Evolutionary conservation across 2,113 vertebrate species (phyloP).

Genomic region (Aegotheles bennettii): DNA sequence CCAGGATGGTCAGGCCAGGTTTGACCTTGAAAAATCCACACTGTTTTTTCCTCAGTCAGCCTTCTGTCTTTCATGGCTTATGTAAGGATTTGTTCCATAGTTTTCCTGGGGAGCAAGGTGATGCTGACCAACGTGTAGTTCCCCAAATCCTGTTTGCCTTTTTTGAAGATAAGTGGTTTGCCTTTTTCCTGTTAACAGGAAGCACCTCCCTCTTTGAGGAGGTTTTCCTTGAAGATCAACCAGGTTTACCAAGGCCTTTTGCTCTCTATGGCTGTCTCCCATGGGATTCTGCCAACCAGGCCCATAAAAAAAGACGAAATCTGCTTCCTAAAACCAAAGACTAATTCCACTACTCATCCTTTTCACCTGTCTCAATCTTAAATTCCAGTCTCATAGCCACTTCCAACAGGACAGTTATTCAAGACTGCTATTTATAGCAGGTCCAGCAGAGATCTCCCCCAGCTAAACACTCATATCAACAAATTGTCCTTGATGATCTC

Average conservation of each 20-base stretch:
- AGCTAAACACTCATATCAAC: neutral
- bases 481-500: neutral
- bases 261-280: neutral
- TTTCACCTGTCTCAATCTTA: neutral
- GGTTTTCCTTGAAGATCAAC: neutral
- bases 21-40: neutral
- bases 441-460: neutral
- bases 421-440: neutral
- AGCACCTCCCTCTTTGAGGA: neutral
- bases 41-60: too few relatives aligned
- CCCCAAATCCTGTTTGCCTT: neutral
- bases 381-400: neutral
- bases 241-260: neutral
- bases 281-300: neutral
- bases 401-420: neutral
- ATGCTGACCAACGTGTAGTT: neutral
- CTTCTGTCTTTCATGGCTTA: neutral
- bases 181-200: neutral
- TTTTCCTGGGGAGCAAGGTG: neutral
- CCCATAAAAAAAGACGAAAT: neutral
- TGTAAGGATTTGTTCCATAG: neutral
- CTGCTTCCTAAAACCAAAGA: neutral
- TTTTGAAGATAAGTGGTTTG: neutral
- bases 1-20: neutral
- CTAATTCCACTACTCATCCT: neutral